Conservation (phyloP, 2,888 invertebrate genomes). For the Apoderus coryli region DNA sequence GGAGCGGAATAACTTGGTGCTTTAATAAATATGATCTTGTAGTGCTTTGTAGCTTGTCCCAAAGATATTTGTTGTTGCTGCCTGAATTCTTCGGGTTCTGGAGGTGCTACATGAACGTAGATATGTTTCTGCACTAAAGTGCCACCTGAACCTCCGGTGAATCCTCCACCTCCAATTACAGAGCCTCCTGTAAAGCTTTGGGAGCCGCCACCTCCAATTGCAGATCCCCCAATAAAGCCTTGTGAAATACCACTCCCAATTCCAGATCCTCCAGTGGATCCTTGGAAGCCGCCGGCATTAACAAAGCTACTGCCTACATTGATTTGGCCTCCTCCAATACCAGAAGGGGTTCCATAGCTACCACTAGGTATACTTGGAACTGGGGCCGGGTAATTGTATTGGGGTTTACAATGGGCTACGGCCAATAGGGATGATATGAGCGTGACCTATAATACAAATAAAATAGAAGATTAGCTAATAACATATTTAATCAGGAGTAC, state of each 20-base stretch:
- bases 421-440: too few species aligned
- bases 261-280: conserved; percentile 20
- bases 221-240: conserved; percentile 30
- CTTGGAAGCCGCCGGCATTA: conserved; percentile 13
- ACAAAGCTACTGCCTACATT: conserved; percentile 18
- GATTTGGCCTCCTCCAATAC: conserved; percentile 14
- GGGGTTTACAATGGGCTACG: conserved; percentile 43
- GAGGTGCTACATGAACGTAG: conserved; percentile 78
- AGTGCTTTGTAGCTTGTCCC: conserved; percentile 67
- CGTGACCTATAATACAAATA: too few species aligned
- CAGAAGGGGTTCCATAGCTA: conserved; percentile 31
- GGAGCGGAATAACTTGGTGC: conserved; percentile 41
- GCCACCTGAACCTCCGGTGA: conserved; percentile 30
- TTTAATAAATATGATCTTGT: conserved; percentile 86
- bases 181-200: conserved; percentile 31
- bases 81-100: conserved; percentile 56
- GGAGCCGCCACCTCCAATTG: conserved; percentile 19
- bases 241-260: conserved; percentile 27
- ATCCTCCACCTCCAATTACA: conserved; percentile 36
- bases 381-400: conserved; percentile 42
- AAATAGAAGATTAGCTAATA: too few species aligned
- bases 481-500: too few species aligned
- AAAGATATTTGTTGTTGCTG: conserved; percentile 46
- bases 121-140: conserved; percentile 68
- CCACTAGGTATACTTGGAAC: conserved; percentile 26